Conservation (phyloP, 2,797 vertebrate species). For the Taenioides sp. region DNA sequence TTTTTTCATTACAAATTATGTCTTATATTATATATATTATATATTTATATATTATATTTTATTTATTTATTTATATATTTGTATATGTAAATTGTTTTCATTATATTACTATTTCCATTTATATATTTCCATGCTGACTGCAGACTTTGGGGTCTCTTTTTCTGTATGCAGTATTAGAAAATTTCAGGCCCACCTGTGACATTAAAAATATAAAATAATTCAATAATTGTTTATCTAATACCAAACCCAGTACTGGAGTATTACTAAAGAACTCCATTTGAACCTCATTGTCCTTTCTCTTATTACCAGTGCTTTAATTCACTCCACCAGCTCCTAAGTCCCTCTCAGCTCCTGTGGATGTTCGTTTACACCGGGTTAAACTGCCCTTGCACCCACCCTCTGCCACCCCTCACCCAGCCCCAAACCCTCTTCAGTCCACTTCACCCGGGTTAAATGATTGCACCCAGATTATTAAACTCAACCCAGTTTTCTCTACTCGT, state of each 20-base stretch:
- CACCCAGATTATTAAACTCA: slow-evolving; percentile 76
- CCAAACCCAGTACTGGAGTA: not conserved
- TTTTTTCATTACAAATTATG: too few species aligned
- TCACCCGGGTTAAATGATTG: slow-evolving; percentile 77
- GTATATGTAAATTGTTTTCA: too few species aligned
- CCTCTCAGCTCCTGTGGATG: slow-evolving; percentile 29
- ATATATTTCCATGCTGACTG: too few species aligned
- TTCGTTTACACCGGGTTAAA: slow-evolving; percentile 61
- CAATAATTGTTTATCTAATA: not conserved
- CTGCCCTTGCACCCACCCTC: slow-evolving; percentile 65
- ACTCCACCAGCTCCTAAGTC: slow-evolving; percentile 36
- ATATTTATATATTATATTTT: too few species aligned
- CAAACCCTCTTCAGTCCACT: slow-evolving; percentile 75
- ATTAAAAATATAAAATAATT: too few species aligned
- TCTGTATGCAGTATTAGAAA: too few species aligned
- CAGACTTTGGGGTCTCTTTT: too few species aligned
- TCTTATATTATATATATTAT: too few species aligned
- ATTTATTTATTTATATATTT: too few species aligned
- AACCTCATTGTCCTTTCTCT: not conserved
- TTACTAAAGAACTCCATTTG: not conserved
- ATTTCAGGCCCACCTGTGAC: too few species aligned
- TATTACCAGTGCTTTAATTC: slow-evolving; percentile 21
- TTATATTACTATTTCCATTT: too few species aligned
- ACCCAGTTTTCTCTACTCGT: slow-evolving; percentile 61
- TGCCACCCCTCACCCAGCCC: slow-evolving; percentile 36